phyloP scores from a whole-genome alignment of 2,797 vertebrate genomes.

The Parauchenoglanis ngamensis region DNA sequence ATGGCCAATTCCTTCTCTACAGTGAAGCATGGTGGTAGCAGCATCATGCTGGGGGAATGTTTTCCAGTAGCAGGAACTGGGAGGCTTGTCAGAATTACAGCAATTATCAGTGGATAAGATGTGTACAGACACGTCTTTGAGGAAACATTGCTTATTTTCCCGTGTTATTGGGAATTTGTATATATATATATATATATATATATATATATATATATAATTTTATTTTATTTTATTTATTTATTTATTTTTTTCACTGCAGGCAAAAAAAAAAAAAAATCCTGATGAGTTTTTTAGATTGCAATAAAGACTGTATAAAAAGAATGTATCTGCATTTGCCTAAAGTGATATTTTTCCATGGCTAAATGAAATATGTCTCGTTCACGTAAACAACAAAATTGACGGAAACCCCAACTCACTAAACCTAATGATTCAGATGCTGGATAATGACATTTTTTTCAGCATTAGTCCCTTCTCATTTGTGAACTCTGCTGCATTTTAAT shows the following conservation, averaged over 20 bases:
- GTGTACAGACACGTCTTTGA: not conserved
- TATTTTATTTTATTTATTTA: too few species aligned
- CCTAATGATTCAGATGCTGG: not conserved
- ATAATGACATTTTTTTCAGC: constrained; percentile 9
- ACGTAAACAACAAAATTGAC: not conserved
- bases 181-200: too few species aligned
- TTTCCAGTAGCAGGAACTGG: not conserved
- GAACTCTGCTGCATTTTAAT: constrained; percentile 41
- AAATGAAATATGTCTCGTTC: constrained; percentile 8
- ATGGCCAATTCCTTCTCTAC: not conserved
- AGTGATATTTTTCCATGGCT: not conserved
- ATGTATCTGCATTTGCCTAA: not conserved
- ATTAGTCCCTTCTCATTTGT: constrained; percentile 33
- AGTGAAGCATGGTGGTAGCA: not conserved
- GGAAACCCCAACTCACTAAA: not conserved
- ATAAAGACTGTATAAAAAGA: not conserved
- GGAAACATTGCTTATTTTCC: not conserved
- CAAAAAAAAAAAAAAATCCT: not conserved
- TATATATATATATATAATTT: too few species aligned
- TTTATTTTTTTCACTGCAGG: too few species aligned
- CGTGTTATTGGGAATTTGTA: not conserved
- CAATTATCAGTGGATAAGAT: not conserved
- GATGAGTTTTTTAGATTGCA: not conserved
- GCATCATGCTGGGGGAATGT: not conserved
- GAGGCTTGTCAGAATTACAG: not conserved